Conservation (phyloP, 1,140 invertebrate genomes). For the Artemia franciscana region DNA sequence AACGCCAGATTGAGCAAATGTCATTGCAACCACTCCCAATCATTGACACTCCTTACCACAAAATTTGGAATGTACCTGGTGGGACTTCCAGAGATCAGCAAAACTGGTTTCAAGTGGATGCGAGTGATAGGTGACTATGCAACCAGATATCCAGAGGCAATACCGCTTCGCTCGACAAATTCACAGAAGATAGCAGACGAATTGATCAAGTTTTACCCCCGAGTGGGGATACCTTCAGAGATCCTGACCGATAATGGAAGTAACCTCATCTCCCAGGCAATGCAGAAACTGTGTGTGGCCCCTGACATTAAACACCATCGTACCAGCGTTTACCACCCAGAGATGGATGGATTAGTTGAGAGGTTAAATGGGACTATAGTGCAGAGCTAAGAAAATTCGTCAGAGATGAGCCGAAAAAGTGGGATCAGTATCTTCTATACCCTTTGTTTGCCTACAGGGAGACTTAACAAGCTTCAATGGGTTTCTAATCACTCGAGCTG, state of each 20-base stretch:
- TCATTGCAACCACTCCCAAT: constrained; percentile 6
- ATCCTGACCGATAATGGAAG: constrained; percentile 23
- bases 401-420: constrained; percentile 13
- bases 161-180: background rate
- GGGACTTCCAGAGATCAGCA: background rate
- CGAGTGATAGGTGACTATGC: background rate
- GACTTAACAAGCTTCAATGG: constrained; percentile 10
- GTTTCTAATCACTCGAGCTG: constrained; percentile 13
- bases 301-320: constrained; percentile 9
- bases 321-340: constrained; percentile 14
- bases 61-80: constrained; percentile 1
- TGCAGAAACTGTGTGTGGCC: constrained; percentile 18
- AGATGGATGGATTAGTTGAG: constrained; percentile 16
- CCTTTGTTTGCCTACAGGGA: constrained; percentile 15
- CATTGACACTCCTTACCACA: constrained; percentile 5
- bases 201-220: constrained; percentile 16
- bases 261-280: constrained; percentile 21
- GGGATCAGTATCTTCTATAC: constrained; percentile 15
- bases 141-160: background rate
- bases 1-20: background rate
- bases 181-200: background rate
- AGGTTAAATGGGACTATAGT: constrained; percentile 13
- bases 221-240: constrained; percentile 19
- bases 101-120: background rate
- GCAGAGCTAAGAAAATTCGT: constrained; percentile 14